phyloP scores from a whole-genome alignment of 2,888 invertebrate species.

The Tryphoninae sp. region DNA sequence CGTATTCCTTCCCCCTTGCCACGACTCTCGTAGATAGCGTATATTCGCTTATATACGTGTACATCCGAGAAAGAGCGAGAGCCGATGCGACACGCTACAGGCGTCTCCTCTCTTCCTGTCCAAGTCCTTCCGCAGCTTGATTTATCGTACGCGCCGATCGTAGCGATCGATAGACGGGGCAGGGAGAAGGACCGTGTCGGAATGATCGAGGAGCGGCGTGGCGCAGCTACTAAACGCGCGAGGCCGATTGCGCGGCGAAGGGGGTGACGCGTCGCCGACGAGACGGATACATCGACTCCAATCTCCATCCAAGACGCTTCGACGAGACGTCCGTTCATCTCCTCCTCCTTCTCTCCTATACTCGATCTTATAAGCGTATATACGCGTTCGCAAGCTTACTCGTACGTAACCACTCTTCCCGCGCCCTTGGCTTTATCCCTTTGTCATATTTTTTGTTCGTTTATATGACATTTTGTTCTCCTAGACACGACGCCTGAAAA shows the following conservation, averaged over 20 bases:
- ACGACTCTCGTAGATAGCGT: constrained; percentile 27
- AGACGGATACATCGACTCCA: constrained; percentile 67
- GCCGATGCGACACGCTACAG: constrained; percentile 38
- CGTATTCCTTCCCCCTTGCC: constrained; percentile 44
- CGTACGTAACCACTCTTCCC: too few species aligned
- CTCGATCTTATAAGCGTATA: constrained; percentile 26
- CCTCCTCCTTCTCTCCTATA: constrained; percentile 15
- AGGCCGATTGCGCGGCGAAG: constrained; percentile 3
- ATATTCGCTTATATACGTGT: constrained; percentile 19
- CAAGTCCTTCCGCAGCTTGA: constrained; percentile 59
- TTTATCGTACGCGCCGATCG: constrained; percentile 63
- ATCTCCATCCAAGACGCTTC: constrained; percentile 61
- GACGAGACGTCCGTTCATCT: constrained; percentile 60
- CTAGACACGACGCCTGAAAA: too few species aligned
- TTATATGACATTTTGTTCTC: too few species aligned
- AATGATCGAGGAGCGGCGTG: constrained; percentile 62
- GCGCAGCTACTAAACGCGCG: constrained; percentile 55
- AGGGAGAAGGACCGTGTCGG: constrained; percentile 60
- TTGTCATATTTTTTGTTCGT: too few species aligned
- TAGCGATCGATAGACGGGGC: constrained; percentile 61
- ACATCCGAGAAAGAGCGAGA: constrained; percentile 32
- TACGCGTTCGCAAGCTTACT: constrained; percentile 14
- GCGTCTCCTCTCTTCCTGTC: constrained; percentile 35
- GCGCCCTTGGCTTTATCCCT: too few species aligned
- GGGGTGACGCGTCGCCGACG: constrained; percentile 49